Percentiles rank a stretch among this genome's conserved stretches.
phyloP scores from a whole-genome alignment of 1,140 invertebrate genomes.

The Cheumatopsyche charites region DNA sequence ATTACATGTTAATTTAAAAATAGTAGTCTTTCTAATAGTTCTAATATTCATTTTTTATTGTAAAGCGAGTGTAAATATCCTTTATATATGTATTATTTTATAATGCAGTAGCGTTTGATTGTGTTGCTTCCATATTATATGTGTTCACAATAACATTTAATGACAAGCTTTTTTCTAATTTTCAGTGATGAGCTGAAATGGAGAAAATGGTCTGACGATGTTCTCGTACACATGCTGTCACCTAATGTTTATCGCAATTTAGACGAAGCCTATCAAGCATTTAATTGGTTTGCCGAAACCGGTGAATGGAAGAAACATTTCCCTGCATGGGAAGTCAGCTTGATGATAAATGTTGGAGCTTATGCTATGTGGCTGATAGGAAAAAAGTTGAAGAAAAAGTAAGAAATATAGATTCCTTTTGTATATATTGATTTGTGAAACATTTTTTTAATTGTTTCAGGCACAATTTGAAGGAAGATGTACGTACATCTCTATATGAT shows the following conservation, averaged over 20 bases:
- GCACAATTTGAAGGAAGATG: slow-evolving; percentile 86
- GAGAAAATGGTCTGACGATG: slow-evolving; percentile 92
- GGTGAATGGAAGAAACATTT: slow-evolving; percentile 94
- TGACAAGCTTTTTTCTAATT: no score
- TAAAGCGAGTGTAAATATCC: no score
- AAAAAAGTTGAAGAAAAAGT: slow-evolving; percentile 86
- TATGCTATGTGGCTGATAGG: slow-evolving; percentile 92
- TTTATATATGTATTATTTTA: no score
- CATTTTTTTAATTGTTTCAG: slow-evolving; percentile 62
- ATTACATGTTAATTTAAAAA: no score
- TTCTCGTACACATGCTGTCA: slow-evolving; percentile 90
- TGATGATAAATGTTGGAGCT: slow-evolving; percentile 95
- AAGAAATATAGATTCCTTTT: slow-evolving; percentile 40
- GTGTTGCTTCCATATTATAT: no score
- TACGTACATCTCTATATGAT: slow-evolving; percentile 88
- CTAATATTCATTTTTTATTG: no score
- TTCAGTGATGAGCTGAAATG: slow-evolving; percentile 90
- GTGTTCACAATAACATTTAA: no score
- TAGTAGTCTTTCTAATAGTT: no score
- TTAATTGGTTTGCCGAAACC: slow-evolving; percentile 88
- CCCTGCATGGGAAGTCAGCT: slow-evolving; percentile 77
- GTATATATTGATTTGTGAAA: not conserved
- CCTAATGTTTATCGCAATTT: slow-evolving; percentile 95
- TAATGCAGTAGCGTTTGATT: no score
- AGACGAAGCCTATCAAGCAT: slow-evolving; percentile 85